phyloP scores from a whole-genome alignment of 2,888 invertebrate genomes.

The Kryphioiulus occultus region DNA sequence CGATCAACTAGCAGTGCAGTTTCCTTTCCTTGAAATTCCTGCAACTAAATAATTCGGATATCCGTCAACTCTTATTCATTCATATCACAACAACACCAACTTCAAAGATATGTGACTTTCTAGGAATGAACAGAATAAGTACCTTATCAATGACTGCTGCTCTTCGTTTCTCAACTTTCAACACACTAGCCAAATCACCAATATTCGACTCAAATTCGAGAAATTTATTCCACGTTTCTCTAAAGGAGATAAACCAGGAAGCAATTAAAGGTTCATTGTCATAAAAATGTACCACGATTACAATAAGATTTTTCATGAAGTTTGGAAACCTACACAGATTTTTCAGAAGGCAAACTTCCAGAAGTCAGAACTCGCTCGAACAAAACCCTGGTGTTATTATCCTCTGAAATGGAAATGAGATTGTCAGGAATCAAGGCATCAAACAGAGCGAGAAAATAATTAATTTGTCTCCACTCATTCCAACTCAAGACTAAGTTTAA shows the following conservation, averaged over 20 bases:
- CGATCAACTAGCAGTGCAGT: constrained; percentile 96
- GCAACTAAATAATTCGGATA: constrained; percentile 69
- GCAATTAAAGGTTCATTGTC: background rate
- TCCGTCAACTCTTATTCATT: too few species aligned
- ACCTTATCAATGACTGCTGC: constrained; percentile 91
- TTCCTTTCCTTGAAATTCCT: constrained; percentile 96
- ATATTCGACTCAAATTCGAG: constrained; percentile 98
- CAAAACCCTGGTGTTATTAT: constrained; percentile 98
- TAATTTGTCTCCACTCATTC: background rate
- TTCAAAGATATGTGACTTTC: too few species aligned
- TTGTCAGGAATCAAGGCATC: constrained; percentile 48
- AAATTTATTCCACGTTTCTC: constrained; percentile 98
- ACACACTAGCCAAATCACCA: constrained; percentile 94
- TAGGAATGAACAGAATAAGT: constrained; percentile 54
- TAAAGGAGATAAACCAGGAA: constrained; percentile 60
- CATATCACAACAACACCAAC: too few species aligned
- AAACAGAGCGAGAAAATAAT: background rate
- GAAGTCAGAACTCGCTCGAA: constrained; percentile 96
- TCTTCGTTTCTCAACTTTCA: constrained; percentile 94
- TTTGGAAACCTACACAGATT: constrained; percentile 75
- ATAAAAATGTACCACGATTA: background rate
- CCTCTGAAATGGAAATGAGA: constrained; percentile 73
- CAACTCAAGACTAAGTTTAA: background rate
- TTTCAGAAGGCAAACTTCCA: constrained; percentile 86
- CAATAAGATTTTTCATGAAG: background rate